Base-by-base conservation (phyloP, 1,140 invertebrate species). In the Radopholus similis region DNA sequence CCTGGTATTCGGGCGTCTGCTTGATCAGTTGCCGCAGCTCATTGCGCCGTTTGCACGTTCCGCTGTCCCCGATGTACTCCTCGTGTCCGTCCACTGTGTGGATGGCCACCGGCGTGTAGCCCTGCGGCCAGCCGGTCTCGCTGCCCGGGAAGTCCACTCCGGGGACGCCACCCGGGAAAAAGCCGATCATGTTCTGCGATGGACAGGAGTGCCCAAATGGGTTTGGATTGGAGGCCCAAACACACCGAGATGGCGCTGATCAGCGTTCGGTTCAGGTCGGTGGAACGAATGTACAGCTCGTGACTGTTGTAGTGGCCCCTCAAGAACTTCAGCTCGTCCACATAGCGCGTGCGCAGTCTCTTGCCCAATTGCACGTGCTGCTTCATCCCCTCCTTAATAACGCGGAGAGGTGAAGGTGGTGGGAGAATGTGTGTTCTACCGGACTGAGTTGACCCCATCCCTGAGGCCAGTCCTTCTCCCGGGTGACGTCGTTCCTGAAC, bases 171-270 rank as follows among this genome's bases (percentile, higher is more conserved):
- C 60, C 35, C 13, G 49, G 54, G 23, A 71, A 71, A 35, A 71
- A 73, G 1, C 69, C 69, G 37, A 71, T 71, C n/a, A 71, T 47
- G 23, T 71, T 71, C 59, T 62, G 18, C n/a, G 26, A 47, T 23
- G n/a, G 30, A 32, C 40, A 47, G 4, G 6, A 44, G 3, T 13
- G 1, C 18, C 18, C 3, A 15, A 23, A 9, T 2, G 5, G 1
- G 32, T 57, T 11, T 11, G 26, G n/a, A 28, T 21, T 30, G 34
- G 34, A 30, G n/a, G 30, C 34, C 26, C 11, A 2, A n/a, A 60
- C 6, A 8, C 21, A 60, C 59, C 30, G 70, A 73, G 15, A 71
- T 71, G 18, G 69, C 69, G 49, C 69, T 71, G 51, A 35, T 71
- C 35, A 71, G 35, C 13, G 69, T 71, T 28, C 69, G 38, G 44